phyloP scores from a whole-genome alignment of 2,888 invertebrate species.

The Sarcophaga rosellei region DNA sequence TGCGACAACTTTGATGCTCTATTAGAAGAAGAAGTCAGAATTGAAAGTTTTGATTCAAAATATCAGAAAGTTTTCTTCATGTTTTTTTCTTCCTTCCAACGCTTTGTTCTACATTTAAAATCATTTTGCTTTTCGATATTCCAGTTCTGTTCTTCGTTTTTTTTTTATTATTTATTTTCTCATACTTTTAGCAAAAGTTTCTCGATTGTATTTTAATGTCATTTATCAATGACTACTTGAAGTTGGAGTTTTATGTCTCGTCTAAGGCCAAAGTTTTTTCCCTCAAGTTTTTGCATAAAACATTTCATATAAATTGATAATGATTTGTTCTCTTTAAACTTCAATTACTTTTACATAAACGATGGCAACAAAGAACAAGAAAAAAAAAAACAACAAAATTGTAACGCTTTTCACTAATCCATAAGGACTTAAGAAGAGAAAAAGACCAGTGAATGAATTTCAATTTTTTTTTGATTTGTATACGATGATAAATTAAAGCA shows the following conservation, averaged over 20 bases:
- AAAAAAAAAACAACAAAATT: neutral
- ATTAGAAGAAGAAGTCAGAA: slow-evolving; percentile 28
- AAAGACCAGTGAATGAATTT: neutral
- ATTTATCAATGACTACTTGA: slow-evolving; percentile 55
- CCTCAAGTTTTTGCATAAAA: slow-evolving; percentile 24
- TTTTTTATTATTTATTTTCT: neutral
- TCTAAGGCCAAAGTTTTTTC: slow-evolving; percentile 38
- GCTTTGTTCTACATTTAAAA: neutral
- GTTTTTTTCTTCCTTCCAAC: neutral
- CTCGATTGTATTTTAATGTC: slow-evolving; percentile 46
- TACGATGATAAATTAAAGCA: neutral
- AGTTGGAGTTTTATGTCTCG: slow-evolving; percentile 23
- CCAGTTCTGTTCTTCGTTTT: neutral
- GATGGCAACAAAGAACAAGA: neutral
- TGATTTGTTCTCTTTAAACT: slow-evolving; percentile 27
- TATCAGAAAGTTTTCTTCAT: slow-evolving; percentile 37
- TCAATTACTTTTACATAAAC: neutral
- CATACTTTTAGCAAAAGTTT: slow-evolving; percentile 30
- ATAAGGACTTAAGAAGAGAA: neutral
- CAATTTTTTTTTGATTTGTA: too few relatives aligned
- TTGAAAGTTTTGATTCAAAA: slow-evolving; percentile 50
- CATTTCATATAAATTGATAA: slow-evolving; percentile 45
- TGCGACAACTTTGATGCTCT: slow-evolving; percentile 35
- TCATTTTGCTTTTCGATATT: neutral
- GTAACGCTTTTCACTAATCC: neutral